These are phyloP conservation scores for Drosophila repletoides DNA, from an alignment of 1,140 invertebrate species.

Conservation along the genomic window DNA sequence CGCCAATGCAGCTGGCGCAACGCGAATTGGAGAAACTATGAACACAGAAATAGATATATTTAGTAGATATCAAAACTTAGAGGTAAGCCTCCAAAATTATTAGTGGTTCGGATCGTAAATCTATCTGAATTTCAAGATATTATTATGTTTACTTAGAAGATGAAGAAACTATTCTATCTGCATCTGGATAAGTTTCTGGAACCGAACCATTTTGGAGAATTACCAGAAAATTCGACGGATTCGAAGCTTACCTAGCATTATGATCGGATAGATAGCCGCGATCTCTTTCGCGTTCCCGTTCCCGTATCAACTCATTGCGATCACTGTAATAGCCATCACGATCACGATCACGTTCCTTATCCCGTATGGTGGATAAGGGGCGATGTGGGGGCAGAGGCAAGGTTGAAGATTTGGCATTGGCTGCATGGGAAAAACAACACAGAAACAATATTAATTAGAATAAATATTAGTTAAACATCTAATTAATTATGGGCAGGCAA, in stretches of 20 bases:
- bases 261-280: conserved; percentile 93
- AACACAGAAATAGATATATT: neutral
- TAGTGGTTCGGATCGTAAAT: too few relatives aligned
- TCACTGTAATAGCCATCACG: conserved; percentile 92
- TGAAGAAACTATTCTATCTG: too few relatives aligned
- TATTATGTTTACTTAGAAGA: too few relatives aligned
- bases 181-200: too few relatives aligned
- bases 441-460: neutral
- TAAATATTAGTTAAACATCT: conserved; percentile 16
- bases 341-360: conserved; percentile 83
- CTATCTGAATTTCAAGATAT: too few relatives aligned
- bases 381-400: conserved; percentile 88
- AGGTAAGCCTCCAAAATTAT: too few relatives aligned
- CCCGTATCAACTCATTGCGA: conserved; percentile 90
- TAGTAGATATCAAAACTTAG: too few relatives aligned
- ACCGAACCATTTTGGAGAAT: too few relatives aligned
- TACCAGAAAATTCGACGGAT: too few relatives aligned
- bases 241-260: conserved; percentile 87
- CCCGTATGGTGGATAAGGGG: conserved; percentile 70
- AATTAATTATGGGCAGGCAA: conserved; percentile 22
- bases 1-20: conserved; percentile 92
- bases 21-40: conserved; percentile 85
- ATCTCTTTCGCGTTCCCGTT: conserved; percentile 87
- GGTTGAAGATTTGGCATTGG: conserved; percentile 89
- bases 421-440: conserved; percentile 20